Evolutionary conservation across 2,888 invertebrate genomes (phyloP), one percentile per base, ranked within the genome.

Genomic region (Zygaena filipendulae): DNA sequence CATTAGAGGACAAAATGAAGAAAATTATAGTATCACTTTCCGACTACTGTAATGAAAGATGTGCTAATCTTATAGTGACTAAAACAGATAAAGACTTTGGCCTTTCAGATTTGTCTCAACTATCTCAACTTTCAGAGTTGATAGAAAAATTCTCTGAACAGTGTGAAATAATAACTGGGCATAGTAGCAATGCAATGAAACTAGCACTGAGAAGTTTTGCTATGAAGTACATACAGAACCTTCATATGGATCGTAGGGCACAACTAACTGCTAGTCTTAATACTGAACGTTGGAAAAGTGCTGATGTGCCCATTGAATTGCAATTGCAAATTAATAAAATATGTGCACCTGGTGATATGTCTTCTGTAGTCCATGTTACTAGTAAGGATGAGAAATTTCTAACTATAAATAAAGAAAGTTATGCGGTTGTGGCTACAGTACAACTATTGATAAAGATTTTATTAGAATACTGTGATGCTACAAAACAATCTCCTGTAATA

Each of bases 201-300:
- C 84, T 91, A 23, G 91, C 93, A 28, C 84, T 95, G 35, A 91
- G 92, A 64, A 88, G 88, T 36, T 90, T 95, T 84, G 93, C 95
- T 0, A 91, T 90, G 55, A 90, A 91, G 54, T 97, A 95, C 70
- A 91, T 96, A 27, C 90, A 91, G 53, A 87, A 90, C 50, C 94
- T 98, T 62, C 97, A 98, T 66, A 83, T 87, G 21, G 94, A 95
- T 52, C 83, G 93, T 23, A 92, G 93, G 64, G 86, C 85, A 27
- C 95, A 95, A 64, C 72, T 98, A 29, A 89, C 89, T 21, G 66
- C 91, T 36, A 83, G 95, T 19, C 77, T 98, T 23, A 97, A 97
- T 58, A 87, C 87, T 38, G 98, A 98, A 66, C 82, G 92, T 35
- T 98, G 98, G 98, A 94, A 92, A 53, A 87, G 90, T 45, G 92